Evolutionary conservation across 2,888 invertebrate genomes (phyloP), one percentile per base, ranked within the genome.

Genomic region (Habroteleia sp.): DNA sequence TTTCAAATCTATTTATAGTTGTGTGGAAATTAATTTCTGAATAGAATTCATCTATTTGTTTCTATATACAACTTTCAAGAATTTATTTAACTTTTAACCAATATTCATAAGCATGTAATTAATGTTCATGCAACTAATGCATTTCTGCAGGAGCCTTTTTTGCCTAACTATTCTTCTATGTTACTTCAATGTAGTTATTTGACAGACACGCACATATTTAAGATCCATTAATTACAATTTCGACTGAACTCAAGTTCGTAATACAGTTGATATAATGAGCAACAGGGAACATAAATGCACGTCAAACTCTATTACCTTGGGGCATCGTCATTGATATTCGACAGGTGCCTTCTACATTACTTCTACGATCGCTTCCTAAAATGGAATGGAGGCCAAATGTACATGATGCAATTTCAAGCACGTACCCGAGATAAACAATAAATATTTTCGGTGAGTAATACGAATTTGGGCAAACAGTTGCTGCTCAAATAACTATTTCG

Each of bases 301-400:
- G 42, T 20, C 42, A 56, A 63, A 72, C 54, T 56, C 44, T 23
- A 71, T 71, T 72, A 72, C 63, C 48, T 58, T 37, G 37, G 50
- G 33, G 58, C 50, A 56, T 58, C 48, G 44, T 65, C 65, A 65
- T 73, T 73, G 65, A 73, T 73, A 73, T 73, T 73, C 73, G 73
- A 73, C 73, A 65, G 65, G 52, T 73, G 65, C 58, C 65, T 58
- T 65, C 56, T 63, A 50, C 58, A 42, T 72, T 65, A 65, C 65
- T 72, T 56, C 46, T 56, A 46, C 35, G 37, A 37, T 68, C 63
- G 72, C 65, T 50, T 60, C 31, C 50, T 52, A 58, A 39, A 73
- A 65, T 48, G 31, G 58, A 65, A 65, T 52, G 17, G 31, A 73
- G 72, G 65, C 54, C 66, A 66, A 58, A 66, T 41, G 46, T 66